Percentiles rank a stretch among this genome's conserved stretches.
Conservation (phyloP, 1,140 invertebrate species). For the Brachionus calyciflorus region DNA sequence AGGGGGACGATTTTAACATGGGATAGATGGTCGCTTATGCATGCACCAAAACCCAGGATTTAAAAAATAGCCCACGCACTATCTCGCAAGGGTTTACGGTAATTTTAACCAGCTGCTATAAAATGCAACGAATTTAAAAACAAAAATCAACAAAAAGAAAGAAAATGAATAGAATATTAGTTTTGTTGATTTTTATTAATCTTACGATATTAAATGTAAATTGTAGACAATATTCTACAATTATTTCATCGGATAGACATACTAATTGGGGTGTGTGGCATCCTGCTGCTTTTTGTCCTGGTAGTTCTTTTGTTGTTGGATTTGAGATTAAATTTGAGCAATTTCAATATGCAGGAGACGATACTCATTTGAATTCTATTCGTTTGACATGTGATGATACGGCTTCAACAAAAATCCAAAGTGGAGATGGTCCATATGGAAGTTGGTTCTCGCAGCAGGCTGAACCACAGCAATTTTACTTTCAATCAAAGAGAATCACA, state of each 20-base stretch:
- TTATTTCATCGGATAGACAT: not conserved
- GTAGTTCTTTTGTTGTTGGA: not conserved
- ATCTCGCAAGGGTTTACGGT: too few species aligned
- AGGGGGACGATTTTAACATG: too few species aligned
- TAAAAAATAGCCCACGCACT: too few species aligned
- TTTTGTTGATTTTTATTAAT: not conserved
- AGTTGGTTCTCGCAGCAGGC: not conserved
- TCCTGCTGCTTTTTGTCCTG: not conserved
- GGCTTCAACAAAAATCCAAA: constrained; percentile 1
- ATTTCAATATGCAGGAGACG: not conserved
- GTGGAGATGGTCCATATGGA: not conserved
- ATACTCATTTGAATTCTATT: not conserved
- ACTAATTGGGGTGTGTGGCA: constrained; percentile 7
- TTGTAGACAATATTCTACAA: not conserved
- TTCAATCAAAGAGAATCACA: too few species aligned
- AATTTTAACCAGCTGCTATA: too few species aligned
- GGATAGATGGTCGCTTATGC: too few species aligned
- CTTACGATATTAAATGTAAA: not conserved
- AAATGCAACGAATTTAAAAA: too few species aligned
- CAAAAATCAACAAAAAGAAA: too few species aligned
- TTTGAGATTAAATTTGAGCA: not conserved
- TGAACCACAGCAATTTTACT: too few species aligned
- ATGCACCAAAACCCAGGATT: too few species aligned
- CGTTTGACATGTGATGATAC: constrained; percentile 4
- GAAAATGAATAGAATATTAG: not conserved